Conservation (phyloP, 2,797 vertebrate species). For the Chrosomus eos region DNA sequence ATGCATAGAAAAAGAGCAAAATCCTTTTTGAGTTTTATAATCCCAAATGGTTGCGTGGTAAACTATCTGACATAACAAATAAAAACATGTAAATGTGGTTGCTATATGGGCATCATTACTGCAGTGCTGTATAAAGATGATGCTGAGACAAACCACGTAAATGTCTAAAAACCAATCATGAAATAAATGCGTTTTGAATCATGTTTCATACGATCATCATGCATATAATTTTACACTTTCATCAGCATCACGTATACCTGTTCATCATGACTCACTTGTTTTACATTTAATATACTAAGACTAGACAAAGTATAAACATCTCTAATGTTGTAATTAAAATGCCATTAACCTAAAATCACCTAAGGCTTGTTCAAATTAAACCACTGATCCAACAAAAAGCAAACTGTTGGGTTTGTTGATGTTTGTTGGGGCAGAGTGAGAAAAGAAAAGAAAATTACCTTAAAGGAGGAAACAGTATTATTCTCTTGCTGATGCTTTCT, state of each 20-base stretch:
- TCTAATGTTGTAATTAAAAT: background rate
- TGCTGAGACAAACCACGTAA: background rate
- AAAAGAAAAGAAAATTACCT: slow-evolving; percentile 17
- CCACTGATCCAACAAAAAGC: background rate
- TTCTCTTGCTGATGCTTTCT: slow-evolving; percentile 10
- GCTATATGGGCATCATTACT: background rate
- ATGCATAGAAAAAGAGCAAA: background rate
- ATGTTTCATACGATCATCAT: background rate
- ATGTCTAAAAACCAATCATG: background rate
- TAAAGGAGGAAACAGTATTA: background rate
- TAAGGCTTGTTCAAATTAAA: background rate
- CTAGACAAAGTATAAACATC: background rate
- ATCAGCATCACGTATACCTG: background rate
- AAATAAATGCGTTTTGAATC: background rate
- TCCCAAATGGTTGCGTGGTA: background rate
- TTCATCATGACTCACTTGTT: background rate
- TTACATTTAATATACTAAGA: background rate
- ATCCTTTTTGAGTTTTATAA: background rate
- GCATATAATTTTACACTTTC: background rate
- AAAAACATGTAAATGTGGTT: background rate
- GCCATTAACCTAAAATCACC: background rate
- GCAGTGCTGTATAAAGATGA: background rate
- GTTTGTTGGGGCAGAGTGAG: background rate
- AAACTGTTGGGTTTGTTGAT: background rate
- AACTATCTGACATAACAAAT: background rate